phyloP scores from a whole-genome alignment of 2,888 invertebrate genomes.

The Macaria liturata region DNA sequence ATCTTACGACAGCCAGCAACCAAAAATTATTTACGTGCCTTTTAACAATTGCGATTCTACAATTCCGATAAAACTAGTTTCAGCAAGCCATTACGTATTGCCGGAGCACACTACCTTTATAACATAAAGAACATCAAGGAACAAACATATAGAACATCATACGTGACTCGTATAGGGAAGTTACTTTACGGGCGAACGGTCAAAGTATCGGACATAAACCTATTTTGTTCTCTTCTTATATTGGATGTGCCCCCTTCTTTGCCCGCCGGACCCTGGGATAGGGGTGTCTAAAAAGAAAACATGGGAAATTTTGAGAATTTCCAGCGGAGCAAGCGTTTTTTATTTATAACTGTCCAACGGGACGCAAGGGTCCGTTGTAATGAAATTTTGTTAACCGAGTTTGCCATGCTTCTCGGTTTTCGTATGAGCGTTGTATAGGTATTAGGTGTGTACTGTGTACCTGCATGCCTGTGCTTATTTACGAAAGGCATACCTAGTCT shows the following conservation, averaged over 20 bases:
- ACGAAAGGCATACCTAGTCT: no score
- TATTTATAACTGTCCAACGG: slow-evolving; percentile 13
- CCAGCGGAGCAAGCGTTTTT: slow-evolving; percentile 19
- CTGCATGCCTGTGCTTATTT: no score
- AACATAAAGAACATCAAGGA: slow-evolving; percentile 16
- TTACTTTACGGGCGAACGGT: slow-evolving; percentile 81
- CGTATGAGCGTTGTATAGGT: not conserved
- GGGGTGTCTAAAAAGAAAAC: slow-evolving; percentile 53
- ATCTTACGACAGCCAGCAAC: no score
- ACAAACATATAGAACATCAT: slow-evolving; percentile 24
- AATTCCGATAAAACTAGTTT: no score
- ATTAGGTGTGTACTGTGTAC: no score
- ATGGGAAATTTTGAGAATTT: slow-evolving; percentile 23
- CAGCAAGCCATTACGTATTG: no score
- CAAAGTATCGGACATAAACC: slow-evolving; percentile 83
- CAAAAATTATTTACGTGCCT: no score
- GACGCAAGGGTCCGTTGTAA: slow-evolving; percentile 5
- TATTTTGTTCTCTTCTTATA: slow-evolving; percentile 84
- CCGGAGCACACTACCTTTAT: slow-evolving; percentile 1
- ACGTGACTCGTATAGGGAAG: slow-evolving; percentile 65
- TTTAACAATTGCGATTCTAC: no score
- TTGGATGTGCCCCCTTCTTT: slow-evolving; percentile 80
- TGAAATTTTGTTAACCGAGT: slow-evolving; percentile 12
- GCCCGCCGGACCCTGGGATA: slow-evolving; percentile 60
- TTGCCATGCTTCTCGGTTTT: not conserved